Evolutionary conservation across 2,113 vertebrate species (phyloP).

Genomic region (Platichthys flesus): DNA sequence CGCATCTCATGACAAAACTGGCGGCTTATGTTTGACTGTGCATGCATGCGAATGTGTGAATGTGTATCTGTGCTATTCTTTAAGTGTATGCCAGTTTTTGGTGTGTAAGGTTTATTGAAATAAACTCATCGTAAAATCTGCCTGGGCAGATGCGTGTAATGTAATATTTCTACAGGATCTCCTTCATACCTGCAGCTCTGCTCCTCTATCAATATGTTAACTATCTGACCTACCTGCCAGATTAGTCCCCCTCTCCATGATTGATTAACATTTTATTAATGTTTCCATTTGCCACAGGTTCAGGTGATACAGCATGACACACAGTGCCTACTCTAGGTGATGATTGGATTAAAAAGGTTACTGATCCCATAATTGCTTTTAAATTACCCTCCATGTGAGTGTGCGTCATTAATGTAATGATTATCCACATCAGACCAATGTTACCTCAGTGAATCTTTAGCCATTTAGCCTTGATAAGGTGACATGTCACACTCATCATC

Average conservation of each 20-base stretch:
- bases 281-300: constrained; percentile 67
- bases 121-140: constrained; percentile 56
- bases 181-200: not conserved
- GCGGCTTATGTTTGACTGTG: constrained; percentile 58
- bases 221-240: constrained; percentile 59
- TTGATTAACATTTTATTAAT: constrained; percentile 79
- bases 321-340: constrained; percentile 56
- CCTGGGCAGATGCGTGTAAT: constrained; percentile 16
- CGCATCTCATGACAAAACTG: constrained; percentile 75
- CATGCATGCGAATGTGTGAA: constrained; percentile 23
- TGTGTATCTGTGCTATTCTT: constrained; percentile 40
- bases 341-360: constrained; percentile 80
- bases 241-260: constrained; percentile 53
- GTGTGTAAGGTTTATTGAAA: constrained; percentile 47
- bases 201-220: constrained; percentile 49
- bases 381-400: constrained; percentile 73
- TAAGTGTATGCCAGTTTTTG: constrained; percentile 51
- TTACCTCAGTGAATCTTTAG: constrained; percentile 71
- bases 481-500: constrained; percentile 67
- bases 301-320: constrained; percentile 68
- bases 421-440: constrained; percentile 69
- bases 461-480: constrained; percentile 64
- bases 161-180: constrained; percentile 43
- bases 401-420: constrained; percentile 76
- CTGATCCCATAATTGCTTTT: constrained; percentile 79